Evolutionary conservation across 1,140 invertebrate genomes (phyloP), one percentile per base, ranked within the genome.

Genomic region (Drosophila aff.): DNA sequence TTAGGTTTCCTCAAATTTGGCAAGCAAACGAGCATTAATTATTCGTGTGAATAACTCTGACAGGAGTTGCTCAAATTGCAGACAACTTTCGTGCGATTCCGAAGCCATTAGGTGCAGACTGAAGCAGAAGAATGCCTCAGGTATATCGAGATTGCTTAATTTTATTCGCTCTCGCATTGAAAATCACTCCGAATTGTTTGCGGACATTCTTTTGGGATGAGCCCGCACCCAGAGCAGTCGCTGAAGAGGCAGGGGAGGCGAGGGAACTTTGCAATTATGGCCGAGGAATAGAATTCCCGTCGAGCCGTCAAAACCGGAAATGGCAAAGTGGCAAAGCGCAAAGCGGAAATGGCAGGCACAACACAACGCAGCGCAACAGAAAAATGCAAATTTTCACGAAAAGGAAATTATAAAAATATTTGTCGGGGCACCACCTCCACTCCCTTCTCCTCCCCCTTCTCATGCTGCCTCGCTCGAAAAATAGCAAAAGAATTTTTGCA

Each of bases 361-460:
- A 75, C 67, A 73, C 67, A 61, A 74, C 44, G 68, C 71, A 73
- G 28, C 44, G 67, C 68, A 74, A 74, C 67, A 74, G 55, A 77
- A 68, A 86, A 72, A 86, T 86, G 82, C 79, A 86, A 82, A 86
- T 86, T 81, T 64, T 71, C 44, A 49, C 53, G 46, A 81, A 85
- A 79, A 78, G 82, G 75, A 85, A 85, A 85, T 85, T 81, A 85
- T 86, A 86, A 82, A 86, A 86, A 85, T 85, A 86, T 85, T 85
- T 85, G 55, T 60, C 68, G 69, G 67, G 41, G 47, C 46, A 21
- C 47, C 52, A 50, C 21, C 43, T 4, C 16, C 8, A 31, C 31
- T 1, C 11, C 2, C 16, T 8, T 1, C 18, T 11, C 4, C 26
- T 10, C 8, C 7, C 15, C 4, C 26, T 13, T 3, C 9, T 33